Percentiles rank a stretch among this genome's conserved stretches.
phyloP scores from a whole-genome alignment of 2,113 vertebrate genomes.

The Rhineura floridana region DNA sequence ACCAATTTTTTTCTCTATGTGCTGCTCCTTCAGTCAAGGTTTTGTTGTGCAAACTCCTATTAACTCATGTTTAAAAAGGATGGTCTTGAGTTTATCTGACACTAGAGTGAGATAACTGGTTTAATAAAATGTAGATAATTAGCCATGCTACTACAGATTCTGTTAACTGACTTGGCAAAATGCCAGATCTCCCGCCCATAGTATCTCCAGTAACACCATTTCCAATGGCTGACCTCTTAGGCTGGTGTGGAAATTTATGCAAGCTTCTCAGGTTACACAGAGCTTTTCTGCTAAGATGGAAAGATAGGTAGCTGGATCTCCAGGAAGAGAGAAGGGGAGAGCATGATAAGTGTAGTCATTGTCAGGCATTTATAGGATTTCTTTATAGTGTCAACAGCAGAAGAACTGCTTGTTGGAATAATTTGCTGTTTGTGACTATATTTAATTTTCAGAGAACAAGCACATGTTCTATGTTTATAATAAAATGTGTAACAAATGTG shows the following conservation, averaged over 20 bases:
- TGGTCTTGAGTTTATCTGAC: neutral
- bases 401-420: neutral
- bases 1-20: neutral
- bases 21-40: neutral
- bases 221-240: too few species aligned
- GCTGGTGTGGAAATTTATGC: neutral
- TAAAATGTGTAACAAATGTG: slow-evolving; percentile 35
- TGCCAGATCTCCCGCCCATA: too few species aligned
- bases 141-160: neutral
- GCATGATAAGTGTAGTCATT: neutral
- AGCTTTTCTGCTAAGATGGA: neutral
- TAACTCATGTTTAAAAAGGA: neutral
- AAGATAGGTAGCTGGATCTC: neutral
- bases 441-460: slow-evolving; percentile 19
- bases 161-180: too few species aligned
- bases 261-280: neutral
- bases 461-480: slow-evolving; percentile 23
- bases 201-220: too few species aligned
- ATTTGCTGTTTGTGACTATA: neutral
- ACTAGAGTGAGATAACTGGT: neutral
- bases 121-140: neutral
- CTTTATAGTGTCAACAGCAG: neutral
- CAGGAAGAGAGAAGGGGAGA: neutral
- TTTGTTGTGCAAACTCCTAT: neutral
- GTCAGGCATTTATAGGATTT: neutral